Evolutionary conservation across 2,113 vertebrate species (phyloP).

Genomic region (Pelvicachromis taeniatus): DNA sequence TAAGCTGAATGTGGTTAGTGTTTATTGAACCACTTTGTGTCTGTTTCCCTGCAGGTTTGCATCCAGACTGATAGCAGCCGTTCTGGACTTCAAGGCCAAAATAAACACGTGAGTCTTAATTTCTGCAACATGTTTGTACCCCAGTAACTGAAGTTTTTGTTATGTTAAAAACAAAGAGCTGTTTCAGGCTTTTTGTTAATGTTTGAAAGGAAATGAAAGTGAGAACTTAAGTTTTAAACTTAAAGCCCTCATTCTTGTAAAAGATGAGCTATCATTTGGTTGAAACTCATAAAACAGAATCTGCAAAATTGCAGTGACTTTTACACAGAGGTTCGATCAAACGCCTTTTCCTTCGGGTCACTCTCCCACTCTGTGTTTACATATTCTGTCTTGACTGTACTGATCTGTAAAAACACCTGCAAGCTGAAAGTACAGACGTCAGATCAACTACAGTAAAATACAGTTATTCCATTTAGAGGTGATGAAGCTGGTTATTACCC

Average conservation of each 20-base stretch:
- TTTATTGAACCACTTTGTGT: neutral
- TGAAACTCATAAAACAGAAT: neutral
- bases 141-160: neutral
- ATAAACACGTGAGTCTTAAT: slow-evolving; percentile 68
- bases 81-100: slow-evolving; percentile 78
- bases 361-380: neutral
- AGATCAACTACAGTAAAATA: neutral
- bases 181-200: neutral
- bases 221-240: too few relatives aligned
- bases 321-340: neutral
- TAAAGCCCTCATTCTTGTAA: neutral
- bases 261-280: neutral
- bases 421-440: neutral
- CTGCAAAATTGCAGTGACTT: neutral
- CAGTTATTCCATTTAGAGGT: neutral
- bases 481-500: neutral
- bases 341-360: neutral
- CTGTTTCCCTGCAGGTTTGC: slow-evolving; percentile 70
- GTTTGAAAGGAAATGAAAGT: neutral
- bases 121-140: neutral
- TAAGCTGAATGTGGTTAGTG: neutral
- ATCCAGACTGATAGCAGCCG: slow-evolving; percentile 77
- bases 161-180: neutral
- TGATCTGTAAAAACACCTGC: neutral
- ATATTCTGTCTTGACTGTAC: neutral